Base-by-base conservation (phyloP, 1,140 invertebrate species). In the Oppia nitens region DNA sequence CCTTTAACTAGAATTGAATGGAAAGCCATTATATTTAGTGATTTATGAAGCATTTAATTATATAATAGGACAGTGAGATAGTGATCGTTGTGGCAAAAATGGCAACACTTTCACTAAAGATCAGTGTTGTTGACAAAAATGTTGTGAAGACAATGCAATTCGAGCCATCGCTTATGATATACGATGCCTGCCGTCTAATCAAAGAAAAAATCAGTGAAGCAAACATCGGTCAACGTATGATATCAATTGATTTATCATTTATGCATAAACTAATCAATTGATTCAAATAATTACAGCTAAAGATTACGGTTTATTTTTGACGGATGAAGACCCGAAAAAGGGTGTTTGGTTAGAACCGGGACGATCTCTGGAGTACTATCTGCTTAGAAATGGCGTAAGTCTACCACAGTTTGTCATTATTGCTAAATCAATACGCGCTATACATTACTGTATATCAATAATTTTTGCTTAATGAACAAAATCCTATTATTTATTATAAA, bases 81-180 rank as follows among this genome's bases (percentile, higher is more conserved):
- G n/a, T n/a, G n/a, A n/a, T n/a, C n/a, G n/a, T n/a, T n/a, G n/a
- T n/a, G n/a, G n/a, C n/a, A 84, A 51, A 40, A 40, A 40, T 40
- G 32, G 32, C 32, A 40, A 40, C 32, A 17, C 32, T 40, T 72
- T 98, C 92, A 63, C 79, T 98, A 64, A 90, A 90, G 73, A 91
- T 98, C 71, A 85, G 85, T 68, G 84, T 95, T 68, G 83, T 89
- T 65, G 90, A 90, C 64, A 84, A 84, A 68, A 88, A 88, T 73
- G 84, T 91, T 64, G 89, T 87, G 63, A 97, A 97, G 77, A 96
- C 90, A 64, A 94, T 98, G 77, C 89, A 96, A 74, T 97, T 98
- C 72, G 88, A 96, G 73, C 87, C 91, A 14, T 82, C 84, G 65
- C 94, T 84, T 51, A 51, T 68, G 1, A 87, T 97, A 32, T 93